Base-by-base conservation (phyloP, 1,140 invertebrate genomes). In the Eriocheir sinensis region DNA sequence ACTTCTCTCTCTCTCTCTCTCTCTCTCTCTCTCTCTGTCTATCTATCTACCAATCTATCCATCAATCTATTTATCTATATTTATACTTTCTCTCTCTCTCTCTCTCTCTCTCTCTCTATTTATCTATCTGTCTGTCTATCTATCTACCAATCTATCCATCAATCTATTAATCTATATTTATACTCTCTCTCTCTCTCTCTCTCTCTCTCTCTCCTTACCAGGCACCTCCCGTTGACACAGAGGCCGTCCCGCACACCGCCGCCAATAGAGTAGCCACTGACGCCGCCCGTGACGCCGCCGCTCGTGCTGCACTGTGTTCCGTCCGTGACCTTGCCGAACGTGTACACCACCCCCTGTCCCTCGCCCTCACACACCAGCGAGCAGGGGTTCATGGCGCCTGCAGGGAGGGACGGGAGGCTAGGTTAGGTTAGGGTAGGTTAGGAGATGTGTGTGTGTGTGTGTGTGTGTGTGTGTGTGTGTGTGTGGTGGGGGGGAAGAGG, bases 311-410 rank as follows among this genome's bases (percentile, higher is more conserved):
- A 95, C 81, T 95, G 91, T 0, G 95, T 96, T 8, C 95, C 95
- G 91, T 96, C 95, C 3, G 81, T 94, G 30, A 96, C 95, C 60
- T 96, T 96, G 15, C 95, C 95, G 93, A 96, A 96, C 60, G 95
- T 96, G 93, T 96, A 96, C 3, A 96, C 93, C 34, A 96, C 91
- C 21, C 95, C 95, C 44, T 95, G 93, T 2, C 95, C 95, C 81
- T 95, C 95, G 2, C 95, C 95, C 81, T 96, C 95, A 83, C 95
- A 96, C 89, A 96, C 95, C 93, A 96, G 91, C 12, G 95, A 95
- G 32, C 95, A 96, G 17, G 95, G 95, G 88, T 96, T 96, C 81
- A 94, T 94, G 81, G 81, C 94, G 9, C 95, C 95, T 95, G 89
- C 17, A 30, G 27, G 53, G 32, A 34, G 32, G 27, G 30, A 12